Evolutionary conservation across 2,113 vertebrate species (phyloP).

Genomic region (Cepphus grylle): DNA sequence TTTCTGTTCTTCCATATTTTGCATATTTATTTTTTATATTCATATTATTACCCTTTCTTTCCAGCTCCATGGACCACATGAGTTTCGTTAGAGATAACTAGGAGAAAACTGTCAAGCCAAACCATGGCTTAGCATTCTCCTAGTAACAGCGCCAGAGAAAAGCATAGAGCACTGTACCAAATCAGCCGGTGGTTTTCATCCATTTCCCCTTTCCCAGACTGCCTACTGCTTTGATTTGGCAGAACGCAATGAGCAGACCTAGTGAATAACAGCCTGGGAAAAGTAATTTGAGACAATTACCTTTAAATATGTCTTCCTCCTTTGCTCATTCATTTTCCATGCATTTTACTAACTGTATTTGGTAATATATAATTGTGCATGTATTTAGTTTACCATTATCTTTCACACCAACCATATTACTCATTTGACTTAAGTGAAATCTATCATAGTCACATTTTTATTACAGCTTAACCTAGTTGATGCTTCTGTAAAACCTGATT

Average conservation of each 20-base stretch:
- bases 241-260: neutral
- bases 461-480: neutral
- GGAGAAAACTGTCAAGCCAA: neutral
- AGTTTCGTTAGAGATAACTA: neutral
- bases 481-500: neutral
- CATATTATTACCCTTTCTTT: neutral
- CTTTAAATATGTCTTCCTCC: neutral
- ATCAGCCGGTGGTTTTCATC: neutral
- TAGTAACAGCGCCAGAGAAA: neutral
- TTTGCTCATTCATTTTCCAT: neutral
- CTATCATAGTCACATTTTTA: neutral
- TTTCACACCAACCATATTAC: neutral
- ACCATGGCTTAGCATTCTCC: neutral
- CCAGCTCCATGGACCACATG: neutral
- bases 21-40: neutral
- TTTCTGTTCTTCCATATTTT: neutral
- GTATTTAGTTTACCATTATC: neutral
- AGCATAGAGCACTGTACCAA: neutral
- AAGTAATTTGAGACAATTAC: neutral
- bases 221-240: neutral
- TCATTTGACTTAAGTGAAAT: neutral
- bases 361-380: neutral
- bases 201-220: neutral
- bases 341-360: neutral
- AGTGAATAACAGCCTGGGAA: rapidly evolving